Conservation (phyloP, 2,113 vertebrate species). For the Sceloporus tristichus region DNA sequence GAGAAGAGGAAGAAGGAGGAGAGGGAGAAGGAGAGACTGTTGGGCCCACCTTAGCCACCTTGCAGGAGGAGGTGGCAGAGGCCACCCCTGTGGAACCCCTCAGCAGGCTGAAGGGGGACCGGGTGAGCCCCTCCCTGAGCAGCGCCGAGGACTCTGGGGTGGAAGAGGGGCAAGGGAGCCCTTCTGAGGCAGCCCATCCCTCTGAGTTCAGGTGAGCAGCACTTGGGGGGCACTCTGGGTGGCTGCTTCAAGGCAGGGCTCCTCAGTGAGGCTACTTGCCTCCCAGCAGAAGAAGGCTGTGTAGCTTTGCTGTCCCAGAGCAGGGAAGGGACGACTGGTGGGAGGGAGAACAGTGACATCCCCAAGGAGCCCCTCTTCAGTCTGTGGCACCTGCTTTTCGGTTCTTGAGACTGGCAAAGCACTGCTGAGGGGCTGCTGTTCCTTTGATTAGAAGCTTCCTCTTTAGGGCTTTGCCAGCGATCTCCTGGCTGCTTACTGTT, state of each 20-base stretch:
- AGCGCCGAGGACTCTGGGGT: conserved; percentile 80
- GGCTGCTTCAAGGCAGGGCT: too few species aligned
- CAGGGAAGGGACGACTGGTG: too few species aligned
- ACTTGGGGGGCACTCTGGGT: fast-evolving
- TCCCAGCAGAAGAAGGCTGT: background rate
- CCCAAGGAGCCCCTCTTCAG: too few species aligned
- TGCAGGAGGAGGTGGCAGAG: background rate
- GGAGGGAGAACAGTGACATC: background rate
- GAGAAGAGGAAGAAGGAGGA: conserved; percentile 77
- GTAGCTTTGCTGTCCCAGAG: background rate
- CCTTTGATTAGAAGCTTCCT: background rate
- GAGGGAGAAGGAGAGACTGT: conserved; percentile 74
- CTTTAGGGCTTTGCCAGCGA: background rate
- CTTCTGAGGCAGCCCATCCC: conserved; percentile 84
- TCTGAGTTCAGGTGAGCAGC: conserved; percentile 92
- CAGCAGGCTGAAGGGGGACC: conserved; percentile 64
- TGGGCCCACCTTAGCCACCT: conserved; percentile 29
- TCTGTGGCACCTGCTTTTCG: too few species aligned
- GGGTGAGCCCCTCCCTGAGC: conserved; percentile 75
- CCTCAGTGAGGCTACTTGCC: background rate
- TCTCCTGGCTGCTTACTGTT: background rate
- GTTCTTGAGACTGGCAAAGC: background rate
- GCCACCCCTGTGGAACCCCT: conserved; percentile 29
- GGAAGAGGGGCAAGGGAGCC: conserved; percentile 83
- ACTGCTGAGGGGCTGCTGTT: background rate